Evolutionary conservation across 1,140 invertebrate species (phyloP).

Genomic region (Cylas formicarius): DNA sequence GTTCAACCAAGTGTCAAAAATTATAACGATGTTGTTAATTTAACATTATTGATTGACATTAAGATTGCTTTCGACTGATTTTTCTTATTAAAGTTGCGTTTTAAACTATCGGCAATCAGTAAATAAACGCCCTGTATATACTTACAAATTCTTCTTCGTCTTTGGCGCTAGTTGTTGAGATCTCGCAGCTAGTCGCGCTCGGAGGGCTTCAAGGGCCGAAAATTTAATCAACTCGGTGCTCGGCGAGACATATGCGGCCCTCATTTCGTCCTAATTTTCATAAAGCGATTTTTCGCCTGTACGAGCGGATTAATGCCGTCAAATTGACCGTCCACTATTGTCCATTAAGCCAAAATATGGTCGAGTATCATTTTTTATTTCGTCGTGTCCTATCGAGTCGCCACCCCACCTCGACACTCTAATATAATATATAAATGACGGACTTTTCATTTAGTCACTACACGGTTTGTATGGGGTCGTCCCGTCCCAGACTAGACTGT

Average conservation of each 20-base stretch:
- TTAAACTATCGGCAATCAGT: neutral
- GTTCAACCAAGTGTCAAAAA: too few relatives aligned
- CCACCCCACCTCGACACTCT: constrained; percentile 7
- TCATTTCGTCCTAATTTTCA: constrained; percentile 11
- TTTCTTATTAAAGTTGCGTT: neutral
- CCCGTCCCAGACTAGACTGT: too few relatives aligned
- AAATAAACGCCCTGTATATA: too few relatives aligned
- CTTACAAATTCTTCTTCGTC: too few relatives aligned
- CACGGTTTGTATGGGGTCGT: too few relatives aligned
- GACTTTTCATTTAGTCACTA: constrained; percentile 26
- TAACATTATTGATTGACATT: neutral
- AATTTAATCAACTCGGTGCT: too few relatives aligned
- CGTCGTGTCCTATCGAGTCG: neutral
- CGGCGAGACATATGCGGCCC: neutral
- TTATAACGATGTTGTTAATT: too few relatives aligned
- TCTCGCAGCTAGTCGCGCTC: too few relatives aligned
- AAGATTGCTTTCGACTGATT: neutral
- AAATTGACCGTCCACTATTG: constrained; percentile 19
- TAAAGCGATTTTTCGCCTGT: constrained; percentile 10
- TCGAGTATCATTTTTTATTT: constrained; percentile 17
- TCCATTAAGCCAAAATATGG: constrained; percentile 22
- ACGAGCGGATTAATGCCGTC: constrained; percentile 17
- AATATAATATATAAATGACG: constrained; percentile 22
- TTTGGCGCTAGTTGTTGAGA: too few relatives aligned
- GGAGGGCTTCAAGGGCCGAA: too few relatives aligned